Base-by-base conservation (phyloP, 2,113 vertebrate genomes). In the Puntigrus tetrazona region DNA sequence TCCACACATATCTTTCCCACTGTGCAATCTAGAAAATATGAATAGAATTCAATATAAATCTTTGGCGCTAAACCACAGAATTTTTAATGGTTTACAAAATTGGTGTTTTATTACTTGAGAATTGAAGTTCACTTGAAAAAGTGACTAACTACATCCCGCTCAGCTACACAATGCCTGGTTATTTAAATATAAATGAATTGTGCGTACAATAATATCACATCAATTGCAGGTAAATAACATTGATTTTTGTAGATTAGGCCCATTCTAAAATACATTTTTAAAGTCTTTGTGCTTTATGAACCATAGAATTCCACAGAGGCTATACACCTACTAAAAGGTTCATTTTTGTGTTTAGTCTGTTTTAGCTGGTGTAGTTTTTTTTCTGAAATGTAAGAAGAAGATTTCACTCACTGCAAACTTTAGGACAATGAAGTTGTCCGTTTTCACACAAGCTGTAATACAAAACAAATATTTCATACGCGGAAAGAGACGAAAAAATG, bases 1-100 rank as follows among this genome's bases (percentile, higher is more conserved):
- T 92, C 87, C 27, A 93, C 84, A 79, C 92, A 94, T 27, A 92
- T 89, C 77, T 91, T 93, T 41, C 89, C 90, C 20, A 89, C 52
- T 52, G 50, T 25, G 41, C 89, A 90, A 29, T 76, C 89, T 90
- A 82, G 18, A 80, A 5, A 5, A 81, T 84, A 89, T 90, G 4
- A 25, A 90, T 92, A 61, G 38, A 20, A 55, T 7, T 27, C 8
- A 57, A 69, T 9, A 20, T 9, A 4, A 67, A 36, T 69, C 6
- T 65, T 65, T 6, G 6, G 61, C 29, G 31, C 2, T 31, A 27
- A 65, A 31, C 31, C 61, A 31, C 3, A 3, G 16, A 31, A 18
- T 18, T 18, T 65, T 65, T 7, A 31, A 4, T 31, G 29, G 27
- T 57, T 57, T 9, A 9, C 22, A 57, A 0, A 7, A 65, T 34